Base-by-base conservation (phyloP, 2,113 vertebrate species). In the Telmatochromis sp. region DNA sequence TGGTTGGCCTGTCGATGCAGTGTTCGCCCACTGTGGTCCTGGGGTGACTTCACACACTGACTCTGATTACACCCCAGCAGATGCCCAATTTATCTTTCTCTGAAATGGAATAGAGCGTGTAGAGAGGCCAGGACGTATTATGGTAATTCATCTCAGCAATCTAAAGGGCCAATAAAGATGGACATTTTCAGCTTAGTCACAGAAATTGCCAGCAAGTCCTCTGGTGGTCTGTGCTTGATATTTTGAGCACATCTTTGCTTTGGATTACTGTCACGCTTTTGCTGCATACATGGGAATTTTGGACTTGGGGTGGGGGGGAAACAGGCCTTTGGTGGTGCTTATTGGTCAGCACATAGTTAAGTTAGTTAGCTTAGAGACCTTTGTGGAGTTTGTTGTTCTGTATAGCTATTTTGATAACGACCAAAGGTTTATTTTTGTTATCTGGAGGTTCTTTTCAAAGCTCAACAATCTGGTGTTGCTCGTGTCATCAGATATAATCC, bases 31-130 rank as follows among this genome's bases (percentile, higher is more conserved):
- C 90, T 85, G 91, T 89, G 89, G 90, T 53, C 84, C 88, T 28
- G 83, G 87, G 86, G 93, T 85, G 91, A 92, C 91, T 78, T 82
- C 73, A 70, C 88, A 82, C 89, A 14, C 35, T n/a, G 86, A 89
- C 90, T 92, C 89, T 94, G 92, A 94, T 95, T 94, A 87, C 81
- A 85, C 80, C 90, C 80, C 92, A 93, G 91, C 91, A 89, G 89
- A 70, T 28, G 83, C 28, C 81, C 82, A 68, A 87, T 93, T 92
- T 87, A 84, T 93, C 91, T 89, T 63, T 78, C 89, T 63, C 81
- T 60, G 86, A 91, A 90, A 84, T 80, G 55, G 83, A 89, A 80
- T 47, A n/a, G 47, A n/a, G 26, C 42, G 51, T 31, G 68, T 40
- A 51, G 82, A 89, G 70, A 86, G 80, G 81, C 86, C 84, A 70